Base-by-base conservation (phyloP, 2,888 invertebrate species). In the Rhagium mordax region DNA sequence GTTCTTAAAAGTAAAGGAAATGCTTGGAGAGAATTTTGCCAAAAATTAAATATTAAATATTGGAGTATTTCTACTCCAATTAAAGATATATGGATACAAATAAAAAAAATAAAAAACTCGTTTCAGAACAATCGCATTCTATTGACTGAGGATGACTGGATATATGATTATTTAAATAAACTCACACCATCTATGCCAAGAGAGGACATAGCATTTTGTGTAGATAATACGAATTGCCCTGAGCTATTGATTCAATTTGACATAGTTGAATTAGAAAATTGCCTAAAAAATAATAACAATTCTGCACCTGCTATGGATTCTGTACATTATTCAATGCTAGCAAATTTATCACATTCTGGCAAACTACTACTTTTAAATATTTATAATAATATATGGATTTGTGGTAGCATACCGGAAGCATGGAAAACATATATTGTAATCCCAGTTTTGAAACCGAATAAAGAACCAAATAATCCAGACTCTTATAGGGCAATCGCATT, bases 41-140 rank as follows among this genome's bases (percentile, higher is more conserved):
- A 61, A 20, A 41, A 47, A 7, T 47, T 61, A 61, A 62, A 62
- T n/a, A n/a, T n/a, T n/a, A 48, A 48, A 48, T 24, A 48, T n/a
- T n/a, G n/a, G n/a, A n/a, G n/a, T n/a, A n/a, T n/a, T n/a, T n/a
- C n/a, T 49, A 62, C 29, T 33, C 29, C 29, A 33, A 33, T 33
- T 24, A 7, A 1, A 33, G 29, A 33, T 7, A 64, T 64, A 6
- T 49, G 51, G 64, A 8, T 51, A 49, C 13, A n/a, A 24, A 49
- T 64, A 51, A 27, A 51, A 64, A 49, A 27, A 15, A 10, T 64
- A 27, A 64, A 51, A 16, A 64, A 64, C 29, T 8, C 29, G 6
- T 33, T 33, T 4, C 29, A 33, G 1, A 33, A 33, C 8, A 33
- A 33, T 33, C 29, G 29, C 8, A 33, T 33, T 8, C 29, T 33